Evolutionary conservation across 2,888 invertebrate genomes (phyloP).

Genomic region (Lamellibrachia columna): DNA sequence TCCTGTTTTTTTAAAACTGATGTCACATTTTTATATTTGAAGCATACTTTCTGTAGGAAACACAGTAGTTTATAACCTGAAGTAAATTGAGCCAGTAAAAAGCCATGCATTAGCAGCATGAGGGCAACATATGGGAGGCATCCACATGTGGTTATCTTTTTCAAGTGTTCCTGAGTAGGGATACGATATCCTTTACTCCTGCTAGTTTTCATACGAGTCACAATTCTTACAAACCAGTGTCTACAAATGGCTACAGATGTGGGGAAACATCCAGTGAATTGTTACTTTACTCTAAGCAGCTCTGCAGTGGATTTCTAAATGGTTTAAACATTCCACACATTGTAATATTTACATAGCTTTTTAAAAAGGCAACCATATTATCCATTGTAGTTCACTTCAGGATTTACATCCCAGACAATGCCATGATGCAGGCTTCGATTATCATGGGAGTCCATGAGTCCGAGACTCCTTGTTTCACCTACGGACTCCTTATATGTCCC

Average conservation of each 20-base stretch:
- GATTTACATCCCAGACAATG: neutral
- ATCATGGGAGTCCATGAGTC: no score
- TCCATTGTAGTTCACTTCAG: neutral
- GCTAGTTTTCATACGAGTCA: neutral
- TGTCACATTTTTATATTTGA: neutral
- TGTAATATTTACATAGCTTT: no score
- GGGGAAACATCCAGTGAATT: neutral
- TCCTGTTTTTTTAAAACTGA: neutral
- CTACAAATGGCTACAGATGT: slow-evolving; percentile 16
- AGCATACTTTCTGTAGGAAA: neutral
- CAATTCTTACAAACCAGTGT: neutral
- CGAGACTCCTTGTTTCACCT: no score
- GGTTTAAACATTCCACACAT: neutral
- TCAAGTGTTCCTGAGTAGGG: neutral
- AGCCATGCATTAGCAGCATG: neutral
- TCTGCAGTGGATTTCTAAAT: neutral
- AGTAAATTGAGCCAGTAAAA: neutral
- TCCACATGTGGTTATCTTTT: neutral
- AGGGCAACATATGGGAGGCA: neutral
- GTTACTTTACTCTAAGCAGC: neutral
- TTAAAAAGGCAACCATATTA: neutral
- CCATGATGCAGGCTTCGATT: neutral
- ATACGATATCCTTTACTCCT: neutral
- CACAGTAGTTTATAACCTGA: neutral
- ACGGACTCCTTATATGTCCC: no score